Percentiles rank a stretch among this genome's conserved stretches.
Evolutionary conservation across 2,113 vertebrate species (phyloP).

Genomic region (Piliocolobus tephrosceles): DNA sequence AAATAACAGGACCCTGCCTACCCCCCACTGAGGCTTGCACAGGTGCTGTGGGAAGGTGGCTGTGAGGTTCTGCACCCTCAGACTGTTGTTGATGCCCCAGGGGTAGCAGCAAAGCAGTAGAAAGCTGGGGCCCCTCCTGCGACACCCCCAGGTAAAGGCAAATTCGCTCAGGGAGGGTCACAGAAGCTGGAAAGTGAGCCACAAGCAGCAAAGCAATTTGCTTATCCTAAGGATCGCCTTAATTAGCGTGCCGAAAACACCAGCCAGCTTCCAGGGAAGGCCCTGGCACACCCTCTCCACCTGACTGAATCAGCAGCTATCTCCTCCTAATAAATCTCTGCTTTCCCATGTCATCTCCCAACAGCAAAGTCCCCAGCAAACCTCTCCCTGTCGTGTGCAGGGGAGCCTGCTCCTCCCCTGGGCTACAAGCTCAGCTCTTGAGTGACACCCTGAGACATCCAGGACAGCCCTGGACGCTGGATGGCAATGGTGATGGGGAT

Average conservation of each 20-base stretch:
- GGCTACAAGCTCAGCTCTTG: background rate
- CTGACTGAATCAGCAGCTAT: background rate
- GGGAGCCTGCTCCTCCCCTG: background rate
- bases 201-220: background rate
- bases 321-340: background rate
- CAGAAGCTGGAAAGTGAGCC: background rate
- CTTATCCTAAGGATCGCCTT: background rate
- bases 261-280: background rate
- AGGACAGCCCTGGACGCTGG: background rate
- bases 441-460: background rate
- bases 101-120: background rate
- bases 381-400: background rate
- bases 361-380: background rate
- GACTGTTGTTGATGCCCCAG: background rate
- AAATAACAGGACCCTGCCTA: background rate
- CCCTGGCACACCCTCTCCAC: background rate
- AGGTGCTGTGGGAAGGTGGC: background rate
- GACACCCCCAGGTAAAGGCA: background rate
- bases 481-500: background rate
- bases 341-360: background rate
- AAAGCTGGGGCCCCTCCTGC: no score
- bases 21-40: background rate
- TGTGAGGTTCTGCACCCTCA: background rate
- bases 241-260: background rate
- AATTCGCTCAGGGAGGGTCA: background rate